phyloP scores from a whole-genome alignment of 2,888 invertebrate species.

The Flexamia atlantica region DNA sequence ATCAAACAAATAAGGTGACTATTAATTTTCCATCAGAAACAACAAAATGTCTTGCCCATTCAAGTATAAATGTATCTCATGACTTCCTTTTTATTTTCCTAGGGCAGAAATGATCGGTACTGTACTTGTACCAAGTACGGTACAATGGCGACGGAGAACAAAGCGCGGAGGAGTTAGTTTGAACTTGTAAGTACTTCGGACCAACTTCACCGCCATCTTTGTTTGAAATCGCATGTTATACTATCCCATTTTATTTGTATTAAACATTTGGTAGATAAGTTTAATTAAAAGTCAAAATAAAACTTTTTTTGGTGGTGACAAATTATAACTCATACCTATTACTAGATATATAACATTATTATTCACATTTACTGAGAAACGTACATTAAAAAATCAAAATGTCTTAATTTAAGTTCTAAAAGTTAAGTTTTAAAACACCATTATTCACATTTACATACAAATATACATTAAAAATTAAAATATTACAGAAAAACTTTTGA shows the following conservation, averaged over 20 bases:
- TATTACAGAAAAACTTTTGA: too few relatives aligned
- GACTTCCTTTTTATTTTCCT: conserved; percentile 56
- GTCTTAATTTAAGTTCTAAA: too few relatives aligned
- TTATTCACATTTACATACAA: too few relatives aligned
- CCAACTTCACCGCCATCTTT: conserved; percentile 48
- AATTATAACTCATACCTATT: too few relatives aligned
- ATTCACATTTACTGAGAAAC: too few relatives aligned
- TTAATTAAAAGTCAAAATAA: background rate
- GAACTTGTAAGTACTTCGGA: conserved; percentile 48
- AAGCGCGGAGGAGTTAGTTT: conserved; percentile 18
- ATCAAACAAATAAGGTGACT: too few relatives aligned
- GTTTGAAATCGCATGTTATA: conserved; percentile 57
- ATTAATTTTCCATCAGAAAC: too few relatives aligned
- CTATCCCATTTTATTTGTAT: conserved; percentile 15
- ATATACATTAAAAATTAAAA: too few relatives aligned
- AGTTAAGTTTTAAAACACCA: too few relatives aligned
- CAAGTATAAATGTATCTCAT: conserved; percentile 53
- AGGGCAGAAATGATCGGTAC: conserved; percentile 29
- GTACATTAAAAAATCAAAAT: too few relatives aligned
- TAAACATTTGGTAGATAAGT: background rate
- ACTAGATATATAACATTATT: too few relatives aligned
- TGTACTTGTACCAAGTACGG: background rate
- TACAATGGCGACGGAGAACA: conserved; percentile 13
- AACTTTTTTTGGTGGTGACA: too few relatives aligned
- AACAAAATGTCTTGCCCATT: background rate